phyloP scores from a whole-genome alignment of 2,797 vertebrate genomes.

The Antennarius maculatus region DNA sequence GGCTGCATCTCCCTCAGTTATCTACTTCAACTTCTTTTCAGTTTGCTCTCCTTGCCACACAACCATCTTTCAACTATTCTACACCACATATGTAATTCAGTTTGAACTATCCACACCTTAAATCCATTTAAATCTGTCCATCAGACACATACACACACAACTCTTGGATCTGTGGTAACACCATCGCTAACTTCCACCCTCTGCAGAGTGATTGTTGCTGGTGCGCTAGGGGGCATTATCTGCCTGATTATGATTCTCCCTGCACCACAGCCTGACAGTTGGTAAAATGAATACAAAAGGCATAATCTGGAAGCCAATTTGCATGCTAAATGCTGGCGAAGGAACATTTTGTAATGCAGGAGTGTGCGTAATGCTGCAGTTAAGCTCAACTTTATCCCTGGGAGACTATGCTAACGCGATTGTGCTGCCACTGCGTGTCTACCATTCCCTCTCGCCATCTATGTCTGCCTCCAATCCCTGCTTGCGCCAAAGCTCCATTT shows the following conservation, averaged over 20 bases:
- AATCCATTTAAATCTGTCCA: slow-evolving; percentile 37
- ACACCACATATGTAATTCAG: slow-evolving; percentile 14
- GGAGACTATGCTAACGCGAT: slow-evolving; percentile 75
- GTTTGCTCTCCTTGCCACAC: slow-evolving; percentile 9
- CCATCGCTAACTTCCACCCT: slow-evolving; percentile 15
- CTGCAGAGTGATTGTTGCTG: slow-evolving; percentile 39
- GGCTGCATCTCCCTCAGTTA: background rate
- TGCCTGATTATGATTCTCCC: slow-evolving; percentile 78
- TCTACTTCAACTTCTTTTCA: slow-evolving; percentile 10
- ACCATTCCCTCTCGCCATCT: slow-evolving; percentile 66
- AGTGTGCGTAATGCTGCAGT: slow-evolving; percentile 78
- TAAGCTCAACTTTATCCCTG: slow-evolving; percentile 78
- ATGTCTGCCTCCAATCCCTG: slow-evolving; percentile 53
- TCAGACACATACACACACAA: slow-evolving; percentile 19
- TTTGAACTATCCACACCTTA: slow-evolving; percentile 50
- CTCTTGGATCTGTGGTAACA: slow-evolving; percentile 55
- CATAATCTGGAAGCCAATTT: slow-evolving; percentile 83
- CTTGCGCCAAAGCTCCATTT: slow-evolving; percentile 47
- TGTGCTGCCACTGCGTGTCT: slow-evolving; percentile 72
- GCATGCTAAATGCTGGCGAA: slow-evolving; percentile 82
- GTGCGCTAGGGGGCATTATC: slow-evolving; percentile 80
- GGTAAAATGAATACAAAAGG: slow-evolving; percentile 83
- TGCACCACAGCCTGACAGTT: slow-evolving; percentile 76
- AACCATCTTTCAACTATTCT: slow-evolving; percentile 13
- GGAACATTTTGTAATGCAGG: slow-evolving; percentile 83